Conservation (phyloP, 2,113 vertebrate species). For the Motacilla tschutschensis region DNA sequence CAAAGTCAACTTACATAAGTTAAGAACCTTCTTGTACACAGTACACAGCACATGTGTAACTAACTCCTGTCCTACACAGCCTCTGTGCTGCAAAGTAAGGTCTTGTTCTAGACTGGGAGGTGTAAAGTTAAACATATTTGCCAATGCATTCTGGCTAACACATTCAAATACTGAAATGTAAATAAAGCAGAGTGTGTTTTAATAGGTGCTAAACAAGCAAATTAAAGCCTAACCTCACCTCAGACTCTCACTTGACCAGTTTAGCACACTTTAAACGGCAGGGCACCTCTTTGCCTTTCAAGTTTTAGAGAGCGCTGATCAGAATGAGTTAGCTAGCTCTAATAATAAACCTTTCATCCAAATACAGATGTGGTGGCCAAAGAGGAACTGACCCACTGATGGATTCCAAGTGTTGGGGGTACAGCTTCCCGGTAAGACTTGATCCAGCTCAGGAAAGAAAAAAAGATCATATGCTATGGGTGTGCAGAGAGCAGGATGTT, state of each 20-base stretch:
- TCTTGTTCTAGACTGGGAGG: constrained; percentile 8
- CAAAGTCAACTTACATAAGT: background rate
- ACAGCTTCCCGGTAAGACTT: background rate
- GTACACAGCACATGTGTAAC: background rate
- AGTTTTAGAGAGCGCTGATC: constrained; percentile 28
- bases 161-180: background rate
- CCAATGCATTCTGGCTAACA: constrained; percentile 19
- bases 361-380: background rate
- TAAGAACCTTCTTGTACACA: background rate
- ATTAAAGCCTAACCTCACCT: constrained; percentile 35
- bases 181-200: constrained; percentile 39
- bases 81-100: background rate
- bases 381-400: background rate
- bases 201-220: constrained; percentile 52
- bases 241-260: constrained; percentile 36
- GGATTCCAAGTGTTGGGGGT: background rate
- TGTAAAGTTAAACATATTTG: constrained; percentile 13
- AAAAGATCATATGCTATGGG: background rate
- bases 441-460: constrained; percentile 4
- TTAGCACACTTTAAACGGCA: constrained; percentile 30
- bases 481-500: constrained; percentile 15
- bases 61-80: background rate
- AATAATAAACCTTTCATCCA: constrained; percentile 17
- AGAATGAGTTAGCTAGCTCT: constrained; percentile 4
- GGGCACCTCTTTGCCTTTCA: background rate